Evolutionary conservation across 64 coral and sea anemone species (phyloP).

Genomic region (Dendronephthya gigantea): DNA sequence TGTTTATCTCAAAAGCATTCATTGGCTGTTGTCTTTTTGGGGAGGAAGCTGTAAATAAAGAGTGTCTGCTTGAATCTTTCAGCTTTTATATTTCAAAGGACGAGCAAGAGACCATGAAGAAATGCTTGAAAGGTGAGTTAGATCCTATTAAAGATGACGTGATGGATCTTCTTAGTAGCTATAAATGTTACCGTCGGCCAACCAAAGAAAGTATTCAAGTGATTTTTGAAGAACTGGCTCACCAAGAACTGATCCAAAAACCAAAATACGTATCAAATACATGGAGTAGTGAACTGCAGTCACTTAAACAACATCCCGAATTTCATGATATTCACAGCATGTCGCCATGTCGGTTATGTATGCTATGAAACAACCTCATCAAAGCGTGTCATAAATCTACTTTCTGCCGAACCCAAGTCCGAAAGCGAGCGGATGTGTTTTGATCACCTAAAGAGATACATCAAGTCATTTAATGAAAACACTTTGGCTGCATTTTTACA

Average conservation of each 20-base stretch:
- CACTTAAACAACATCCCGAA: not conserved
- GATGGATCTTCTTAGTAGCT: not conserved
- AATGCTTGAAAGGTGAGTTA: not conserved
- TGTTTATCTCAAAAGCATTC: not conserved
- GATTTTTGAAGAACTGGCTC: not conserved
- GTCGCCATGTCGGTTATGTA: not conserved
- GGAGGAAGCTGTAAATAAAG: not conserved
- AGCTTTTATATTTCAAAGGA: not conserved
- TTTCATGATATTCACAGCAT: not conserved
- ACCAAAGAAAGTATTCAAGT: not conserved
- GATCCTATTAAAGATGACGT: not conserved
- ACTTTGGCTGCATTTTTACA: not conserved
- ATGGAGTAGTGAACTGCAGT: not conserved
- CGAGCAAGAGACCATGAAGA: not conserved
- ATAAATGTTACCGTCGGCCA: not conserved
- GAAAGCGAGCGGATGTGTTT: not conserved
- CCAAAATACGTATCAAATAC: not conserved
- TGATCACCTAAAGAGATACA: too few relatives aligned
- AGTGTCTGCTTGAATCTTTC: not conserved
- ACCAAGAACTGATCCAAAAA: not conserved
- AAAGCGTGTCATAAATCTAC: not conserved
- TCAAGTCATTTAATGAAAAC: not conserved
- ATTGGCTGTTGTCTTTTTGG: not conserved
- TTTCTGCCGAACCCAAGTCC: not conserved
- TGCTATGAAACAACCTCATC: not conserved